Conservation (phyloP, 1,140 invertebrate genomes). For the Conus ventricosus region DNA sequence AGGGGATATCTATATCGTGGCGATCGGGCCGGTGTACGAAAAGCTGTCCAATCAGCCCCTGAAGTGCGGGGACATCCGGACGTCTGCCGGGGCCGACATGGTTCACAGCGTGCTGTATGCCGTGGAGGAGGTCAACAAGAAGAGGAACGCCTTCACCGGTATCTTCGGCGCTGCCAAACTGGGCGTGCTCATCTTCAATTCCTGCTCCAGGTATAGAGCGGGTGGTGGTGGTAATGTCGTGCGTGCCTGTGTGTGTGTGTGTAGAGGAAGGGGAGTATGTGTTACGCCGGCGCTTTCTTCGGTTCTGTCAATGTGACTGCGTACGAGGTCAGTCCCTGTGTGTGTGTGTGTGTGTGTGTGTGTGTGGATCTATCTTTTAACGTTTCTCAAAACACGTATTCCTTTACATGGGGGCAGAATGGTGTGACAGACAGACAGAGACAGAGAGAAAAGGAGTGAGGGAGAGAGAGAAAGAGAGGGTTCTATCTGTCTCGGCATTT, state of each 20-base stretch:
- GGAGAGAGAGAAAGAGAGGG: neutral
- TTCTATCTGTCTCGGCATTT: too few relatives aligned
- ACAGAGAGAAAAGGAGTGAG: neutral
- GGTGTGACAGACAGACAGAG: neutral
- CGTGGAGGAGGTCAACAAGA: slow-evolving; percentile 19
- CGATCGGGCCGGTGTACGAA: slow-evolving; percentile 5
- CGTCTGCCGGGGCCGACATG: neutral
- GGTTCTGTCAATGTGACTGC: too few relatives aligned
- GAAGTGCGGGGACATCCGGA: slow-evolving; percentile 6
- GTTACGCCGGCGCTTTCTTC: too few relatives aligned
- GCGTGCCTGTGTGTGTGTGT: too few relatives aligned
- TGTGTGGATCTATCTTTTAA: too few relatives aligned
- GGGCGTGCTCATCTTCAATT: slow-evolving; percentile 8
- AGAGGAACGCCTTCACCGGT: neutral
- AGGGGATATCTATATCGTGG: slow-evolving; percentile 33
- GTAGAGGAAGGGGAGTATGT: too few relatives aligned
- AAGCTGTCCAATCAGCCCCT: neutral
- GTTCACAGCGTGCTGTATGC: slow-evolving; percentile 19
- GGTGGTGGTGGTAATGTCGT: too few relatives aligned
- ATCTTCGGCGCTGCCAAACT: neutral
- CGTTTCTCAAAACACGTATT: too few relatives aligned
- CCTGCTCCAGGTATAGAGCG: neutral
- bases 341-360: too few relatives aligned
- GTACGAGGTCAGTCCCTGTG: too few relatives aligned
- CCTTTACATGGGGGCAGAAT: too few relatives aligned